These are phyloP conservation scores for Macquaria australasica DNA, from an alignment of 2,113 vertebrate species.

Conservation along the genomic window DNA sequence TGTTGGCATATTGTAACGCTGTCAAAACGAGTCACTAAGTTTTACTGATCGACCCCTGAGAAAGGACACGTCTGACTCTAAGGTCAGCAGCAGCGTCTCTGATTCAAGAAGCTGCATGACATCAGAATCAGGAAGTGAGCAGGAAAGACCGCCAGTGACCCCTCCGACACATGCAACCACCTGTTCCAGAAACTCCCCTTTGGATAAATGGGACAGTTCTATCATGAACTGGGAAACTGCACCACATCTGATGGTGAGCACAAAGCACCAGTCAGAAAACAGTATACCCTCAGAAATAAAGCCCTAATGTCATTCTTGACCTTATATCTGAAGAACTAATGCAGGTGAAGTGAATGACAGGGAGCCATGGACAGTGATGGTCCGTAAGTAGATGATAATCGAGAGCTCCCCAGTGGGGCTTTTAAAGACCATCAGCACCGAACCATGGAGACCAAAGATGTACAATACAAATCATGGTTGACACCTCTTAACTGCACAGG, in stretches of 20 bases:
- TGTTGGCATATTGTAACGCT: background rate
- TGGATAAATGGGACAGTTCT: constrained; percentile 5
- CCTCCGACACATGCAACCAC: constrained; percentile 6
- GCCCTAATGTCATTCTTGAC: constrained; percentile 36
- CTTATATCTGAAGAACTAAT: constrained; percentile 45
- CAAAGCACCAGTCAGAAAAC: background rate
- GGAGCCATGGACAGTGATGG: constrained; percentile 39
- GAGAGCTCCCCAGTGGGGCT: constrained; percentile 60
- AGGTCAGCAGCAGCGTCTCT: background rate
- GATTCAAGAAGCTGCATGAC: constrained; percentile 16
- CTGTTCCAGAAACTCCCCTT: constrained; percentile 15
- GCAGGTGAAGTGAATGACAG: constrained; percentile 65
- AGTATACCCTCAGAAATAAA: background rate
- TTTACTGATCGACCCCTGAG: background rate
- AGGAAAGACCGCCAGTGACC: constrained; percentile 4
- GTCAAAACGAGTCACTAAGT: background rate
- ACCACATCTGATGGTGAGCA: background rate
- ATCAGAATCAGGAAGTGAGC: constrained; percentile 13
- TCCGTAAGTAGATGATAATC: constrained; percentile 74
- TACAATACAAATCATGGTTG: constrained; percentile 71
- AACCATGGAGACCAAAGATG: constrained; percentile 67
- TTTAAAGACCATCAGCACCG: constrained; percentile 74
- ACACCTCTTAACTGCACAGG: constrained; percentile 70
- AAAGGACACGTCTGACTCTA: background rate
- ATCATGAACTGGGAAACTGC: background rate